Evolutionary conservation across 1,140 invertebrate species (phyloP), one percentile per base, ranked within the genome.

Genomic region (Anoplophora glabripennis): DNA sequence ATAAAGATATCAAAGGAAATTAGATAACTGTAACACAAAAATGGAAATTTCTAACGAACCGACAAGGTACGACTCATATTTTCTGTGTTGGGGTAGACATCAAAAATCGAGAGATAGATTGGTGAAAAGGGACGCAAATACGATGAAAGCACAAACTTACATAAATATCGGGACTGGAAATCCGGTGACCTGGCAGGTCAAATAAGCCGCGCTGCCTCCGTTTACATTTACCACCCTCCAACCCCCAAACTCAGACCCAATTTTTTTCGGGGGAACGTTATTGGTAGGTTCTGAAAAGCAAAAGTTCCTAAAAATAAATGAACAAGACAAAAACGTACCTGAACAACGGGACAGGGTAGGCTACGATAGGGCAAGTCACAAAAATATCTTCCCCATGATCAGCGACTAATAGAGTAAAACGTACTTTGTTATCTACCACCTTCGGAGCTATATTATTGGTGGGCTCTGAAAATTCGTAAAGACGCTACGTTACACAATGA

Each of bases 121-220:
- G n/a, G n/a, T n/a, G n/a, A n/a, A n/a, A n/a, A n/a, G n/a, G n/a
- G n/a, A n/a, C n/a, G n/a, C n/a, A n/a, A n/a, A n/a, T n/a, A n/a
- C n/a, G n/a, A n/a, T n/a, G n/a, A 48, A 56, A 35, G 18, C 35
- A 2, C 14, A n/a, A 53, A 70, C 68, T 72, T 78, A 88, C 86
- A 84, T 85, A 78, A 81, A 86, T 67, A 82, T 72, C 64, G 86
- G 86, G 59, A 82, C 82, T 59, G 85, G 85, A 75, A 81, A 86
- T 67, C 82, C 84, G 65, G 84, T 81, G 53, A 86, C 81, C 74
- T 84, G 83, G 73, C 84, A 87, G 67, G 79, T 81, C 73, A 87
- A 78, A 68, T 84, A 86, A 78, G 81, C 80, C 59, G 76, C 74
- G 61, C 76, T 75, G 40, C 74, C 76, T 72, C 77, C 71, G 34